Evolutionary conservation across 2,113 vertebrate genomes (phyloP), one percentile per base, ranked within the genome.

Genomic region (Podarcis muralis): DNA sequence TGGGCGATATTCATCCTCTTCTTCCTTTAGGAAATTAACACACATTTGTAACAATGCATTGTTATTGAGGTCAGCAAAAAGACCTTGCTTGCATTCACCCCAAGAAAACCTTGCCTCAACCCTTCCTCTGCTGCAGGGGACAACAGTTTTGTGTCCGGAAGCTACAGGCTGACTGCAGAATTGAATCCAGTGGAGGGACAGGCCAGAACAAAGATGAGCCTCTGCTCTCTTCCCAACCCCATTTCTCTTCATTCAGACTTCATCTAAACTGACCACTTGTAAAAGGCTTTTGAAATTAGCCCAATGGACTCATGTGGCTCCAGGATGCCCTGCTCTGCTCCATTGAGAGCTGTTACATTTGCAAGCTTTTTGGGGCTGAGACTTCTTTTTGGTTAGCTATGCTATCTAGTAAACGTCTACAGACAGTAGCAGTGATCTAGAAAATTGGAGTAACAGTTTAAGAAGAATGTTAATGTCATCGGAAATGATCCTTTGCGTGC

Each of bases 1-100:
- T 20, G 98, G 98, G 86, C 97, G 92, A 80, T 98, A 99, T 75
- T 98, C 97, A 30, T 98, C 98, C 9, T 98, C 98, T 59, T 98
- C 97, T 59, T 97, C 97, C 86, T 98, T 89, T 84, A 59, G 93
- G 93, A 93, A 78, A 30, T 1, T 4, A 0, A 86, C 78, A 7
- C 5, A 83, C 8, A 83, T 69, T 90, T 89, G 11, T 91, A 91
- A 37, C 12, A 57, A 77, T 6, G 3, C 84, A 3, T 16, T 66
- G 48, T 2, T 53, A 25, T 20, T 22, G 20, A 20, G 30, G 13
- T 85, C 35, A 62, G 53, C 16, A 15, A 65, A 11, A 43, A 53
- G 40, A 18, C 15, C 15, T 83, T 71, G 37, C 23, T 68, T 83
- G 23, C 40, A 5, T 43, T 40, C 11, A 35, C 23, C 20, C 59